Base-by-base conservation (phyloP, 2,113 vertebrate genomes). In the Callopanchax toddi region DNA sequence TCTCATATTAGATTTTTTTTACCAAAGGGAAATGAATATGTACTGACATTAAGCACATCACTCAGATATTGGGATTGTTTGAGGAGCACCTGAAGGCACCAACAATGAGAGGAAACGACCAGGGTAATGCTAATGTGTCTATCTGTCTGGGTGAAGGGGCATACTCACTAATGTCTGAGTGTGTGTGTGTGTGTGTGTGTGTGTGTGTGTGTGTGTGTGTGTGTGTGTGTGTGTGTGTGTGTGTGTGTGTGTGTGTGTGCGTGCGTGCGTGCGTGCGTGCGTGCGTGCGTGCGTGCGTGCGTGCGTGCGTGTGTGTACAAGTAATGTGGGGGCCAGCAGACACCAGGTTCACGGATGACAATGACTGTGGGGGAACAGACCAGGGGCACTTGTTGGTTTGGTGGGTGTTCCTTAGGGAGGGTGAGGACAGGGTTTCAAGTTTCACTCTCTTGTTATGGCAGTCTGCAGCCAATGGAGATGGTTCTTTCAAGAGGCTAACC, bases 401-500 rank as follows among this genome's bases (percentile, higher is more conserved):
- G 73, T 85, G n/a, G n/a, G 74, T 55, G 62, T 83, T 80, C 67
- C 77, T 71, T 74, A 58, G 74, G 79, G 70, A 67, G 71, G 81
- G 79, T 76, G 74, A 65, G 56, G 76, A 65, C 64, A 20, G 50
- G 49, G 72, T 69, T 76, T 90, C 76, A 54, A 84, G 89, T 88
- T 87, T 83, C 82, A 88, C 71, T 78, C 76, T 78, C 85, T 87
- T 89, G 83, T 88, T 91, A 87, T 50, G 49, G 65, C 32, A 23
- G 79, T 81, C 83, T 54, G 26, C 72, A 79, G 79, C 89, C 90
- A 91, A 89, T 91, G 52, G 82, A 85, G 83, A 74, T 44, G 48
- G 73, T 66, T 71, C 79, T 89, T 79, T 87, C 78, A 90, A 86
- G 81, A 74, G 70, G 79, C 85, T 91, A 89, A 92, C 91, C 91